Conservation (phyloP, 2,797 vertebrate genomes). For the Lemur catta region DNA sequence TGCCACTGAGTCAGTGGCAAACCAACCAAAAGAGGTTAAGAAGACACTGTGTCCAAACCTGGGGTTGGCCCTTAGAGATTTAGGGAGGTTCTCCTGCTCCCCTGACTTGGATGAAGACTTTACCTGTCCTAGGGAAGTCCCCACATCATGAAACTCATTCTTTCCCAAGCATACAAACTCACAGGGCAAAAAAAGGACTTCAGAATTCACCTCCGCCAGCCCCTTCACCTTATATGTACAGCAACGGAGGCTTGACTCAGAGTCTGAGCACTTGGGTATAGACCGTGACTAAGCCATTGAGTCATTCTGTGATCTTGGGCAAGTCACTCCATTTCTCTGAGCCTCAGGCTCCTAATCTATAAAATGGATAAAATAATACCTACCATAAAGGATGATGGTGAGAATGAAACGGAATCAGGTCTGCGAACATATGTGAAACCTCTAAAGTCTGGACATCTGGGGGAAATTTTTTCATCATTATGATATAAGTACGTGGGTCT, state of each 20-base stretch:
- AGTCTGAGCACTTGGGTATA: background rate
- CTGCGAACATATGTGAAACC: background rate
- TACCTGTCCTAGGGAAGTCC: background rate
- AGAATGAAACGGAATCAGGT: background rate
- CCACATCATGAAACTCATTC: background rate
- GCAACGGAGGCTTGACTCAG: background rate
- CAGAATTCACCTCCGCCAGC: background rate
- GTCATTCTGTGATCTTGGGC: background rate
- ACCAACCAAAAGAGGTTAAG: background rate
- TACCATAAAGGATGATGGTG: background rate
- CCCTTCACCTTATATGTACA: background rate
- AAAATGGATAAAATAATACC: background rate
- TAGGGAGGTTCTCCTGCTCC: background rate
- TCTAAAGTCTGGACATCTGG: background rate
- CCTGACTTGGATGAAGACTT: background rate
- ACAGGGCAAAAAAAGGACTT: background rate
- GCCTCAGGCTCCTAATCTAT: background rate
- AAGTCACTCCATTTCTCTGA: background rate
- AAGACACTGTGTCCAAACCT: background rate
- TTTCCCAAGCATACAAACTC: background rate
- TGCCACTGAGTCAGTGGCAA: background rate
- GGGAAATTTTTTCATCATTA: background rate
- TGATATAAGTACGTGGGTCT: background rate
- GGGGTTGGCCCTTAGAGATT: background rate
- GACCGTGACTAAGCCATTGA: background rate